Evolutionary conservation across 2,113 vertebrate species (phyloP).

Genomic region (Casuarius casuarius): DNA sequence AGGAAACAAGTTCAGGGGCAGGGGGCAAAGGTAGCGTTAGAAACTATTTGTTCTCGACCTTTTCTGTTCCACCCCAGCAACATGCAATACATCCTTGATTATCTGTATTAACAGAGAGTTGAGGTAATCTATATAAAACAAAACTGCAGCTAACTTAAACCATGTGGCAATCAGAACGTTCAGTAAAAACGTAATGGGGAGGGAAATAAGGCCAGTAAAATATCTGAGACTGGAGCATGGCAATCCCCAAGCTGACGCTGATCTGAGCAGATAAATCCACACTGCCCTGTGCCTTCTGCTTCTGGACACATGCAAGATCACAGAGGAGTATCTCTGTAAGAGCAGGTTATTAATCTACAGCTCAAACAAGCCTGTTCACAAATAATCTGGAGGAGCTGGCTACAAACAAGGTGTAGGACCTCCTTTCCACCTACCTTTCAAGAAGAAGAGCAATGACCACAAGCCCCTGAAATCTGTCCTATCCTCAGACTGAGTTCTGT

Average conservation of each 20-base stretch:
- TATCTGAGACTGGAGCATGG: background rate
- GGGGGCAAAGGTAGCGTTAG: background rate
- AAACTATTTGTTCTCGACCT: background rate
- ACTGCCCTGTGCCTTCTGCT: background rate
- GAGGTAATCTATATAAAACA: background rate
- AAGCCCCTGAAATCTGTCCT: background rate
- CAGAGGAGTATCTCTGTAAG: background rate
- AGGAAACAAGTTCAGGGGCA: background rate
- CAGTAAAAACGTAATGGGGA: background rate
- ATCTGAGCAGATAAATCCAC: background rate
- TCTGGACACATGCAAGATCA: background rate
- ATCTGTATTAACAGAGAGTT: background rate
- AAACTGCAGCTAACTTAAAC: background rate
- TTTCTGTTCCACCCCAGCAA: background rate
- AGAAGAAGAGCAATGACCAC: background rate
- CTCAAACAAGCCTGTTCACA: background rate
- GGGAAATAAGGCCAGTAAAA: background rate
- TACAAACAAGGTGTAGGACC: background rate
- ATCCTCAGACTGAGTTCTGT: background rate
- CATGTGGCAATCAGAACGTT: background rate
- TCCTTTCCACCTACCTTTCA: background rate
- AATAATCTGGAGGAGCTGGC: background rate
- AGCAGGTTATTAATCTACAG: background rate
- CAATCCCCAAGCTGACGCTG: background rate
- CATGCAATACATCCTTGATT: background rate